Evolutionary conservation across 2,888 invertebrate genomes (phyloP).

Genomic region (Drosophila helvetica): DNA sequence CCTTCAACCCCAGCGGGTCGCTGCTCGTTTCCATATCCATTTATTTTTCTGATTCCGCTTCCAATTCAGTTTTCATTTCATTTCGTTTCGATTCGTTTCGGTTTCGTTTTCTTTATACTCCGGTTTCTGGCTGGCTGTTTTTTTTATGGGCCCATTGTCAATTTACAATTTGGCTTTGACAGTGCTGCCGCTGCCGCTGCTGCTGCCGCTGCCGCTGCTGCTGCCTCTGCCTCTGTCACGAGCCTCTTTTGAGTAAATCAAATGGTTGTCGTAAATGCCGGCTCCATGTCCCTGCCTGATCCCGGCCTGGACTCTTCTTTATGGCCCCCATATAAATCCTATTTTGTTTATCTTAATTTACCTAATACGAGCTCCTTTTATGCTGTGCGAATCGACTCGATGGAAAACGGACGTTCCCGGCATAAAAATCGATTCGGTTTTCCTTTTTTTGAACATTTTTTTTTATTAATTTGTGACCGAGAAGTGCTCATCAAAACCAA

Average conservation of each 20-base stretch:
- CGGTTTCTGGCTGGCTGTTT: conserved; percentile 4
- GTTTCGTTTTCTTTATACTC: conserved; percentile 19
- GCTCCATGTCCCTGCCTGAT: conserved; percentile 6
- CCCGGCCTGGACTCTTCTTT: conserved; percentile 23
- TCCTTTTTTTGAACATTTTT: conserved; percentile 23
- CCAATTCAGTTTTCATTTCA: conserved; percentile 12
- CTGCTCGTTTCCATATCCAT: conserved; percentile 5
- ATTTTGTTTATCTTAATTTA: conserved; percentile 71
- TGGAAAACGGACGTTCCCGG: conserved; percentile 6
- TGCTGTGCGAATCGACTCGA: conserved; percentile 39
- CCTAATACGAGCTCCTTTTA: conserved; percentile 52
- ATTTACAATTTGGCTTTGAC: conserved; percentile 58
- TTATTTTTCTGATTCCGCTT: conserved; percentile 8
- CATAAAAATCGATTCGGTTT: conserved; percentile 36
- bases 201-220: no score
- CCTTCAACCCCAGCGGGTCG: conserved; percentile 3
- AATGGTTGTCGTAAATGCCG: conserved; percentile 68
- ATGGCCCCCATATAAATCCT: conserved; percentile 59
- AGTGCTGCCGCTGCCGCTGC: conserved; percentile 22
- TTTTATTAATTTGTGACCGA: conserved; percentile 34
- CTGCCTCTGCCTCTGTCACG: neutral
- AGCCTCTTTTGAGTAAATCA: conserved; percentile 64
- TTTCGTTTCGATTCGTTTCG: conserved; percentile 13
- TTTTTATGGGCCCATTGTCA: conserved; percentile 46
- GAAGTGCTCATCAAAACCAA: neutral